These are phyloP conservation scores for Grallaria varia DNA, from an alignment of 2,113 vertebrate genomes.

Conservation along the genomic window DNA sequence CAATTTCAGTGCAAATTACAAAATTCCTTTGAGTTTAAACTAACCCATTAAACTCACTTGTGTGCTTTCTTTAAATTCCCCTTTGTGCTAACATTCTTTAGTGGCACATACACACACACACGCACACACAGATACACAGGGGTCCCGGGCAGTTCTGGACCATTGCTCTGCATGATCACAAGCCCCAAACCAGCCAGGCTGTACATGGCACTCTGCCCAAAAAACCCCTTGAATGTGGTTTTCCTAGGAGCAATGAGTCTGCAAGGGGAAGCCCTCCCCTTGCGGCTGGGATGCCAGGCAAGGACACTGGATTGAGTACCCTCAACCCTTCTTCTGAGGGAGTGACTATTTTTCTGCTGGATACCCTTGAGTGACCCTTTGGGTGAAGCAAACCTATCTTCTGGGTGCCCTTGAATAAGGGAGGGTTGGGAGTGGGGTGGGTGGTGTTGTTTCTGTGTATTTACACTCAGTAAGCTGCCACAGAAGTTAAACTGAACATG, in stretches of 20 bases:
- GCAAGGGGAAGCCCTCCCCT: background rate
- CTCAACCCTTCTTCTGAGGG: background rate
- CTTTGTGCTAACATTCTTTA: background rate
- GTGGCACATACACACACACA: background rate
- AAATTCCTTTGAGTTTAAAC: background rate
- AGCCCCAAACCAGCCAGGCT: background rate
- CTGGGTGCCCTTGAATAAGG: fast-evolving
- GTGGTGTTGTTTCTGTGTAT: background rate
- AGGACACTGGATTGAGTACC: background rate
- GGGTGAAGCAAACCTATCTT: background rate
- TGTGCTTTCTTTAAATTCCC: background rate
- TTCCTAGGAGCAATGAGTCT: background rate
- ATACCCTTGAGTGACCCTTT: background rate
- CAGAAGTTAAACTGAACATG: background rate
- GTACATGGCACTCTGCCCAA: background rate
- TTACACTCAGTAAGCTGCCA: background rate
- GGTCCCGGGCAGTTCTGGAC: background rate
- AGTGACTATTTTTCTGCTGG: background rate
- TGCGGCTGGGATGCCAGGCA: background rate
- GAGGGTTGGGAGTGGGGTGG: background rate
- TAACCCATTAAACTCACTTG: background rate
- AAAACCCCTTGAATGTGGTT: background rate
- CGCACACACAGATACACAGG: background rate
- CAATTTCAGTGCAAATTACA: background rate
- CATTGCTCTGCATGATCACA: background rate